Evolutionary conservation across 2,797 vertebrate species (phyloP).

Genomic region (Tamandua tetradactyla): DNA sequence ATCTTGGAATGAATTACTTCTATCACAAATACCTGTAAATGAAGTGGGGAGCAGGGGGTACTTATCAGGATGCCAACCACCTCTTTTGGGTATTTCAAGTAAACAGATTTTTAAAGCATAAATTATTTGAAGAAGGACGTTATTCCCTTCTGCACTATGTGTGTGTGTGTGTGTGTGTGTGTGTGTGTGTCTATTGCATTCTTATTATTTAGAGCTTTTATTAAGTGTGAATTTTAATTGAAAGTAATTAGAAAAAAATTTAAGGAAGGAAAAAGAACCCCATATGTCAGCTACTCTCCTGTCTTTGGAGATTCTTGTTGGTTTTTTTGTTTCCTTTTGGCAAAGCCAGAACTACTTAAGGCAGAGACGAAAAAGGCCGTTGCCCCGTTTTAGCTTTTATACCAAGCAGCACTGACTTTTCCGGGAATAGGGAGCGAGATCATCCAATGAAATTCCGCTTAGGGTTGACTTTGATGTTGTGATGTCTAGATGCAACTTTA

Average conservation of each 20-base stretch:
- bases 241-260: not conserved
- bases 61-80: not conserved
- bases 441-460: slow-evolving; percentile 37
- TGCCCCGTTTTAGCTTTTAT: not conserved
- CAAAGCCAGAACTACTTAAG: slow-evolving; percentile 38
- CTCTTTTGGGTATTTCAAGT: not conserved
- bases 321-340: not conserved
- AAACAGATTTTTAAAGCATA: not conserved
- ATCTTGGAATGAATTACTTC: not conserved
- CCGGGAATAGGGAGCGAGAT: slow-evolving; percentile 24
- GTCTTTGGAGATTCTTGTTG: slow-evolving; percentile 22
- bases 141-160: not conserved
- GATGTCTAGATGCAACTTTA: slow-evolving; percentile 62
- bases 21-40: rapidly evolving
- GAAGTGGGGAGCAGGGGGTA: not conserved
- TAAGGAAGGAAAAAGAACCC: not conserved
- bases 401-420: slow-evolving; percentile 54
- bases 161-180: not conserved
- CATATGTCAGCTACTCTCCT: not conserved
- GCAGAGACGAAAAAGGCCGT: not conserved
- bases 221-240: not conserved
- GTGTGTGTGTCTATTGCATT: not conserved
- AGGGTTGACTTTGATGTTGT: slow-evolving; percentile 55
- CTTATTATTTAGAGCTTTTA: not conserved
- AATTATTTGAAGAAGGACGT: not conserved